Base-by-base conservation (phyloP, 2,888 invertebrate genomes). In the Dicyrtomina minuta region DNA sequence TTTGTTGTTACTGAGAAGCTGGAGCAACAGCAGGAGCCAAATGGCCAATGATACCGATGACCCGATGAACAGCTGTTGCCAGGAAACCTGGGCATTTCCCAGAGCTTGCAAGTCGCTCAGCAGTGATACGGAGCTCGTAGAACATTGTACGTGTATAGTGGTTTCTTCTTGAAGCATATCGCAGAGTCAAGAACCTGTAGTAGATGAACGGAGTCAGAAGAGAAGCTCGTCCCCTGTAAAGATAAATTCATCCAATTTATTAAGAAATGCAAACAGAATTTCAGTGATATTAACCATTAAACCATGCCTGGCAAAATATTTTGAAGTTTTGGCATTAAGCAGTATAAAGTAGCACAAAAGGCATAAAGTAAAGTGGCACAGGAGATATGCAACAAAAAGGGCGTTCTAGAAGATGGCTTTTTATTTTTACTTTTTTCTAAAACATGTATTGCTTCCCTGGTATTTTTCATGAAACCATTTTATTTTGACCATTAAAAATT, bases 81-180 rank as follows among this genome's bases (percentile, higher is more conserved):
- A 92, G 77, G 44, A 89, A 80, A 27, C 82, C 83, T 1, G 96
- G 96, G 79, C 90, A 85, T 51, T 85, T 85, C 22, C 90, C 89
- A 72, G 88, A 87, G 71, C 82, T 83, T 0, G 92, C 90, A 15
- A 88, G 81, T 49, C 86, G 83, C 82, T 92, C 91, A 10, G 90
- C 84, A 0, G 87, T 84, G 75, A 89, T 84, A 75, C 93, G 87
- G 80, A 98, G 84, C 82, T 96, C 96, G 76, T 88, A 87, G 85
- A 96, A 97, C 83, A 95, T 90, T 82, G 90, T 94, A 81, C 95
- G 89, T 66, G 95, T 95, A 84, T 93, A 94, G 0, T 97, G 96
- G 86, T 99, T 99, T 79, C 99, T 89, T 70, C 94, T 88, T 6
- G 98, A 98, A 72, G 91, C 85, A 84, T 98, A 96, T 72, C 99